Evolutionary conservation across 2,797 vertebrate species (phyloP).

Genomic region (Melanotaenia nigrans): DNA sequence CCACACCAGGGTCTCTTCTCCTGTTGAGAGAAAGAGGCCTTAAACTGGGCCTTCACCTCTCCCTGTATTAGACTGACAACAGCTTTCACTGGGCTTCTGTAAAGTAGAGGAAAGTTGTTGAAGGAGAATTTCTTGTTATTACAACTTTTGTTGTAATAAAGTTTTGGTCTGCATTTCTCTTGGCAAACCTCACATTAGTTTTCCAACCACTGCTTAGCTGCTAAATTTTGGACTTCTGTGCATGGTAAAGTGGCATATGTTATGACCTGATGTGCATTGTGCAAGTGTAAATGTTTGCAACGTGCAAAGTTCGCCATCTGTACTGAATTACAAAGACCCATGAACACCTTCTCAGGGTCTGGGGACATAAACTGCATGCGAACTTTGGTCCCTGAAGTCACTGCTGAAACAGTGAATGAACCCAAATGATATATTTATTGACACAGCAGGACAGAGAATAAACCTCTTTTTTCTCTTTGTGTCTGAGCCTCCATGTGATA

Average conservation of each 20-base stretch:
- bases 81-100: slow-evolving; percentile 28
- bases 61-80: slow-evolving; percentile 42
- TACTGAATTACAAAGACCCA: background rate
- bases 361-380: background rate
- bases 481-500: too few relatives aligned
- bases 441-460: too few relatives aligned
- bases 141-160: background rate
- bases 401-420: background rate
- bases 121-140: slow-evolving; percentile 15
- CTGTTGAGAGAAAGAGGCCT: slow-evolving; percentile 51
- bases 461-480: too few relatives aligned
- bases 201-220: slow-evolving; percentile 16
- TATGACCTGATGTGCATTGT: slow-evolving; percentile 7
- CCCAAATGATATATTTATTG: too few relatives aligned
- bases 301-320: slow-evolving; percentile 6
- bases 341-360: slow-evolving; percentile 9
- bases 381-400: background rate
- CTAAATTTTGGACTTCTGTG: slow-evolving; percentile 6
- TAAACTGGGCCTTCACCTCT: slow-evolving; percentile 38
- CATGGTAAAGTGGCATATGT: slow-evolving; percentile 10
- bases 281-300: slow-evolving; percentile 10
- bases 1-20: slow-evolving; percentile 49
- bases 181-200: slow-evolving; percentile 1
- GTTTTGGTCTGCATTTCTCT: slow-evolving; percentile 12
- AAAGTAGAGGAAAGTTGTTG: background rate